These are phyloP conservation scores for Gryllus bimaculatus DNA, from an alignment of 1,140 invertebrate species.

Conservation along the genomic window DNA sequence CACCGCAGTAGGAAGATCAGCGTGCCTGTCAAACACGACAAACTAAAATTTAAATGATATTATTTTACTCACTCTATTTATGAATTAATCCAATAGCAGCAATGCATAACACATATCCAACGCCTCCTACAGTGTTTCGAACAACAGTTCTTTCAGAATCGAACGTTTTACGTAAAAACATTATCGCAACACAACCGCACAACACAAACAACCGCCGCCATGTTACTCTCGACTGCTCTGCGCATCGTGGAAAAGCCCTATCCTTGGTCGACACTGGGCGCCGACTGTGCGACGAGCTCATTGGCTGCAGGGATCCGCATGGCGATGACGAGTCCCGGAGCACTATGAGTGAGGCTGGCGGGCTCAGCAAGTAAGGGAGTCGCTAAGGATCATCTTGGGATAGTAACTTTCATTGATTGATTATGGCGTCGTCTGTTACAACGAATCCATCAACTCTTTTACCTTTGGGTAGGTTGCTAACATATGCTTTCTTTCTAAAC, in stretches of 20 bases:
- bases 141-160: slow-evolving; percentile 16
- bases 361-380: too few species aligned
- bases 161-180: slow-evolving; percentile 16
- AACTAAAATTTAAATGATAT: background rate
- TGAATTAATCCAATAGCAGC: background rate
- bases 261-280: background rate
- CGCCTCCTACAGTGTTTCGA: background rate
- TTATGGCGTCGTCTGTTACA: slow-evolving; percentile 32
- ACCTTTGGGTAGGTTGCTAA: slow-evolving; percentile 46
- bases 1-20: background rate
- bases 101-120: slow-evolving; percentile 2
- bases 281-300: background rate
- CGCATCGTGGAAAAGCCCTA: background rate
- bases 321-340: background rate
- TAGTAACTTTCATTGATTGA: too few species aligned
- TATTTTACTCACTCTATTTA: slow-evolving; percentile 10
- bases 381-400: too few species aligned
- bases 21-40: slow-evolving; percentile 15
- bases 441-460: slow-evolving; percentile 62
- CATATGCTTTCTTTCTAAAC: background rate
- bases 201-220: slow-evolving; percentile 13
- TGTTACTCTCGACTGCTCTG: slow-evolving; percentile 12
- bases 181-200: slow-evolving; percentile 7
- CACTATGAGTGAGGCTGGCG: too few species aligned
- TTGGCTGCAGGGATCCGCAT: slow-evolving; percentile 8